Evolutionary conservation across 2,797 vertebrate genomes (phyloP), one percentile per base, ranked within the genome.

Genomic region (Geotrypetes seraphini): DNA sequence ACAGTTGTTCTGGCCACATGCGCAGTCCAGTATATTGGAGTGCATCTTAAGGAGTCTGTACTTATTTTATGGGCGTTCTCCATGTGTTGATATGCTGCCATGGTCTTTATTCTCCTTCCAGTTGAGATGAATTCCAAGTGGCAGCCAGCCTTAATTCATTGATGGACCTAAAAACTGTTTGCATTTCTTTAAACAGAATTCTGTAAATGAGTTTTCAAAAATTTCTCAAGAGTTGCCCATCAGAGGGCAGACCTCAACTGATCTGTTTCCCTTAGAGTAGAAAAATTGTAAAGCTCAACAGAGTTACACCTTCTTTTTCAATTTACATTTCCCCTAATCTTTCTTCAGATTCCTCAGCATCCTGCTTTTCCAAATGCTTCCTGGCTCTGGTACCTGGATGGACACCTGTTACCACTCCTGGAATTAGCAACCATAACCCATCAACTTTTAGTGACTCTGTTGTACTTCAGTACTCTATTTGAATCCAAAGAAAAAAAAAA

Each of bases 111-210:
- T 71, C n/a, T 54, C 63, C 71, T 70, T 74, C 52, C 66, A 64
- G 62, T 71, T 73, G 78, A 76, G 76, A 79, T 63, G 67, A 55
- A 63, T 76, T 78, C 78, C 79, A 83, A 81, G 71, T 69, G 79
- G 78, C 79, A 81, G 78, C 75, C 79, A 76, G 69, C 77, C 78
- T 83, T 81, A 81, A 83, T 79, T 76, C 72, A 71, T 67, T 24
- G 40, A 57, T 73, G 76, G n/a, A n/a, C n/a, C 67, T 67, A 66
- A 73, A 78, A 83, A 78, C 71, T 78, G 77, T 77, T 77, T 81
- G 73, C 60, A 41, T 70, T 63, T 58, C 49, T 54, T 53, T 51
- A 58, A 65, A 62, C 50, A 57, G 33, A 47, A 66, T 37, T 57
- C 62, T 66, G 50, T 62, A 55, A 43, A 0, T 62, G 41, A 46